Evolutionary conservation across 2,888 invertebrate genomes (phyloP), one percentile per base, ranked within the genome.

Genomic region (Apoderus coryli): DNA sequence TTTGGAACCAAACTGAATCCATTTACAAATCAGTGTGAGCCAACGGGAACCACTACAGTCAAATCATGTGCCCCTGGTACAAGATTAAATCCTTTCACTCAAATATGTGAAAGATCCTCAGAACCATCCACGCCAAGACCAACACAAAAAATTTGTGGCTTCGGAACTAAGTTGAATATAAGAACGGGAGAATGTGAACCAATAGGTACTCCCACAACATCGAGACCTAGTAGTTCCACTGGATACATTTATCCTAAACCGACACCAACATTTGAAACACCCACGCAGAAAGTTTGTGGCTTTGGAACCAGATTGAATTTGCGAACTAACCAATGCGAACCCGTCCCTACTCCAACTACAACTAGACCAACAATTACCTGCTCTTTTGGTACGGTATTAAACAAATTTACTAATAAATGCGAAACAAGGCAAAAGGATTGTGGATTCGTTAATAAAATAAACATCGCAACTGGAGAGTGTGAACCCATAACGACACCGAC

Each of bases 361-460:
- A 25, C 33, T 6, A 10, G 10, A n/a, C 7, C 19, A 6, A 19
- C 19, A 7, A 6, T n/a, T 19, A 19, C 25, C 5, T 40, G 42
- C 29, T 29, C 30, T 4, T 35, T 27, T 22, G 33, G 35, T 15
- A 9, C 27, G 22, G 31, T 24, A 19, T 15, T 31, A 6, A 34
- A 33, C 14, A 15, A 31, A 6, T 11, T 29, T 15, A 38, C 38
- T n/a, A 29, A 29, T 11, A 23, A 30, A 16, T 38, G 4, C 59
- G 57, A 33, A 27, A 29, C 29, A 28, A 39, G 35, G 16, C 14
- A 25, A 22, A 16, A 33, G 19, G 3, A 35, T 9, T 60, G 47
- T 50, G 48, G 61, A 2, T 61, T 63, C 6, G 63, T 61, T 0
- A 37, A 44, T 7, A 57, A 55, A 19, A 7, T 25, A 13, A 10